phyloP scores from a whole-genome alignment of 1,140 invertebrate genomes.

The Ceratina japonica region DNA sequence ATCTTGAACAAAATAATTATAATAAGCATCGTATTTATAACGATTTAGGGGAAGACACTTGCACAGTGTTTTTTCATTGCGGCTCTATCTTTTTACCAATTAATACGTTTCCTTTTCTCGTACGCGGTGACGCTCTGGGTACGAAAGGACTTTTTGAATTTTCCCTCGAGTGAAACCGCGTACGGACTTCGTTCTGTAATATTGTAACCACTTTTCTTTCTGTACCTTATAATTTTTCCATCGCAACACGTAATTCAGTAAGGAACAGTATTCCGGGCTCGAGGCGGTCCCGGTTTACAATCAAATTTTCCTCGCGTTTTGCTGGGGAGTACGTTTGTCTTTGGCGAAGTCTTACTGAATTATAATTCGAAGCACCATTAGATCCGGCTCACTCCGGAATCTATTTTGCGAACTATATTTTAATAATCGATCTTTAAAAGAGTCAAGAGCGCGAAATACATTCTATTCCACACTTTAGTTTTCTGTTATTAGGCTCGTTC shows the following conservation, averaged over 20 bases:
- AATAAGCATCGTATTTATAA: constrained; percentile 43
- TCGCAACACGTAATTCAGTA: constrained; percentile 21
- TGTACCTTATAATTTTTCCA: constrained; percentile 24
- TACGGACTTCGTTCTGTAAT: constrained; percentile 46
- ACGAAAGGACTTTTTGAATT: constrained; percentile 5
- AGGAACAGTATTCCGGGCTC: constrained; percentile 36
- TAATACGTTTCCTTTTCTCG: constrained; percentile 30
- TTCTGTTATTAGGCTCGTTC: no score
- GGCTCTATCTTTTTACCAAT: constrained; percentile 44
- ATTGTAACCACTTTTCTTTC: constrained; percentile 39
- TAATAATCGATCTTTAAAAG: constrained; percentile 52
- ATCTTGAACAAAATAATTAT: constrained; percentile 33
- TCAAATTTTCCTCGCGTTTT: constrained; percentile 53
- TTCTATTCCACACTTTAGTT: no score
- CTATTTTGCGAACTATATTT: constrained; percentile 63
- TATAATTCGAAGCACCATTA: constrained; percentile 57
- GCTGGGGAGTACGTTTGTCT: constrained; percentile 33
- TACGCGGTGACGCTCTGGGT: constrained; percentile 34
- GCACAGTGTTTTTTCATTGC: constrained; percentile 24
- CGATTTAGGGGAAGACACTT: constrained; percentile 28
- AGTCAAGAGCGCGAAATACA: constrained; percentile 38
- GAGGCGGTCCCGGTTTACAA: not conserved
- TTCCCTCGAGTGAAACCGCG: constrained; percentile 44
- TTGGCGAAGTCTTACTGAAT: constrained; percentile 40
- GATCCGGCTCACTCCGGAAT: constrained; percentile 49